Percentiles rank a stretch among this genome's conserved stretches.
These are phyloP conservation scores for Harpagifer antarcticus DNA, from an alignment of 2,797 vertebrate genomes.

Conservation along the genomic window DNA sequence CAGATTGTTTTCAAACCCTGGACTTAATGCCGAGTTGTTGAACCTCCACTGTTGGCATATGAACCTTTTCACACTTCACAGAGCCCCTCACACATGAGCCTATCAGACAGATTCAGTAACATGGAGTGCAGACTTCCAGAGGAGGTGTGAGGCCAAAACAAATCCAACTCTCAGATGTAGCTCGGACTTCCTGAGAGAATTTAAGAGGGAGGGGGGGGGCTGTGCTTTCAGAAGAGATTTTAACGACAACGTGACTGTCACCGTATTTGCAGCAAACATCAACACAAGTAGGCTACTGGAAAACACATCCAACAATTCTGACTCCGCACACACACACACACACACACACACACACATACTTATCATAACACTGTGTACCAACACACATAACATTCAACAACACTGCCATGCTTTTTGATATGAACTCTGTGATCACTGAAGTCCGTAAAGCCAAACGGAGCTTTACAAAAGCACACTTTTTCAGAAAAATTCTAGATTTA, in stretches of 20 bases:
- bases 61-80: conserved; percentile 39
- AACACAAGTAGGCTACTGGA: conserved; percentile 75
- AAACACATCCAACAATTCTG: conserved; percentile 74
- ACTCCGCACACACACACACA: conserved; percentile 67
- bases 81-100: conserved; percentile 57
- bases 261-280: conserved; percentile 74
- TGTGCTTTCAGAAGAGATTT: conserved; percentile 80
- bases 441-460: conserved; percentile 52
- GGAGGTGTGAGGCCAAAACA: conserved; percentile 43
- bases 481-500: conserved; percentile 40
- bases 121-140: conserved; percentile 43
- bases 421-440: conserved; percentile 70
- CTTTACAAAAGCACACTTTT: conserved; percentile 60
- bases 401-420: conserved; percentile 84
- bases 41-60: conserved; percentile 1
- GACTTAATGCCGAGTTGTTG: conserved; percentile 27
- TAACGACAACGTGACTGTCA: conserved; percentile 58
- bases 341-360: conserved; percentile 47
- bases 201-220: conserved; percentile 32
- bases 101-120: conserved; percentile 28
- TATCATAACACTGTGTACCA: conserved; percentile 75
- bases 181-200: conserved; percentile 78
- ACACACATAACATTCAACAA: conserved; percentile 79
- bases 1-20: conserved; percentile 21
- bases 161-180: conserved; percentile 54